Evolutionary conservation across 2,888 invertebrate genomes (phyloP), one percentile per base, ranked within the genome.

Genomic region (Deilephila elpenor): DNA sequence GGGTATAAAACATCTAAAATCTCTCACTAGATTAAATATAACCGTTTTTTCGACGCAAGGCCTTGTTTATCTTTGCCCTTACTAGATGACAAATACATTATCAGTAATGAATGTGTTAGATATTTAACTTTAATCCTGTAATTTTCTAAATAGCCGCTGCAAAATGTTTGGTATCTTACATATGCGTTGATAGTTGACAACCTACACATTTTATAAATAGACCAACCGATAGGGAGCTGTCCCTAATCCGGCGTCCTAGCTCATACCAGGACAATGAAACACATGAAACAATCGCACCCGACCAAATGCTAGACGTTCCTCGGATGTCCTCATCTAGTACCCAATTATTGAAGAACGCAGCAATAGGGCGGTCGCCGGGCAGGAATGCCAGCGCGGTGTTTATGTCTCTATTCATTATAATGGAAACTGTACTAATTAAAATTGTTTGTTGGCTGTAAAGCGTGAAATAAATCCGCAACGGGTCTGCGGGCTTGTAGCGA

Each of bases 351-450:
- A 78, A 82, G 88, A 83, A 87, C 88, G 87, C 87, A 80, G 83
- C 82, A 86, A 88, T 89, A 83, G 85, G 80, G 82, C 59, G 72
- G 59, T 67, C 37, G 34, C 7, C 59, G 44, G 17, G 62, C 44
- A 19, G 81, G 89, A 87, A 90, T 89, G 81, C 83, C 73, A 76
- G 77, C 72, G 80, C 83, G 81, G 80, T 79, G 78, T 86, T 89
- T 90, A 91, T 91, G 89, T 90, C 91, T 91, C 87, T 91, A 91
- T 91, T 90, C 89, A 90, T 91, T 89, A 89, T 87, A 89, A 83
- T 79, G 81, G 71, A 73, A 61, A 71, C 81, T 78, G 79, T 84
- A 85, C 91, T 91, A 91, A 91, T 91, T 91, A 91, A 91, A 91
- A 91, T 91, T 90, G 89, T 88, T 91, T 81, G 81, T 83, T 80